A percentile compares a stretch with the other conserved stretches of the same genome.
Conservation (phyloP, 1,140 invertebrate genomes). For the Rhopalosiphum padi region DNA sequence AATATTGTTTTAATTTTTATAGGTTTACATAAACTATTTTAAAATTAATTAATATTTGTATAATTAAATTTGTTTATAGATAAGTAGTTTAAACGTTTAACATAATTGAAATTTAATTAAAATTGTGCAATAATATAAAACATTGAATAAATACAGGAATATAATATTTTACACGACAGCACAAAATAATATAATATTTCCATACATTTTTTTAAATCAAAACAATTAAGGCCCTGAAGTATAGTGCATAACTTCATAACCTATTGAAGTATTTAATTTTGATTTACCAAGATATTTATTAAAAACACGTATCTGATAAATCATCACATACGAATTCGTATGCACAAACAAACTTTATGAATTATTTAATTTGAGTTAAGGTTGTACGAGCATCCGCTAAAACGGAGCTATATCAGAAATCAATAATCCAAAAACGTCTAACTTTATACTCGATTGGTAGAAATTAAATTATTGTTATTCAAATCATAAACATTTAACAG, state of each 20-base stretch:
- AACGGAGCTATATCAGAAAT: conserved; percentile 4
- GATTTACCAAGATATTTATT: neutral
- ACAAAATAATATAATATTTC: neutral
- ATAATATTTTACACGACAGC: no score
- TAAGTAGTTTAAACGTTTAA: neutral
- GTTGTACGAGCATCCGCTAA: neutral
- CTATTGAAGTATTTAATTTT: neutral
- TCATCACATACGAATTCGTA: neutral
- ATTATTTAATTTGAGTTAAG: conserved; percentile 34
- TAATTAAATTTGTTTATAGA: neutral
- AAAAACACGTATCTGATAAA: neutral
- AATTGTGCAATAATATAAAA: neutral
- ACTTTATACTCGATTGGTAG: neutral
- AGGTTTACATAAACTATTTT: no score
- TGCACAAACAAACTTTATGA: neutral
- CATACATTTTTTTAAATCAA: neutral
- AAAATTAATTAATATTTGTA: neutral
- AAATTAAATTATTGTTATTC: neutral
- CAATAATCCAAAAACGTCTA: conserved; percentile 10
- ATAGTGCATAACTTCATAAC: neutral
- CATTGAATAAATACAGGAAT: neutral
- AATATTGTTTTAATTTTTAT: neutral
- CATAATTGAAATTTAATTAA: neutral
- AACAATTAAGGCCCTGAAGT: neutral
- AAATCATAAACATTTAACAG: neutral